phyloP scores from a whole-genome alignment of 2,888 invertebrate genomes.

The Laothoe populi region DNA sequence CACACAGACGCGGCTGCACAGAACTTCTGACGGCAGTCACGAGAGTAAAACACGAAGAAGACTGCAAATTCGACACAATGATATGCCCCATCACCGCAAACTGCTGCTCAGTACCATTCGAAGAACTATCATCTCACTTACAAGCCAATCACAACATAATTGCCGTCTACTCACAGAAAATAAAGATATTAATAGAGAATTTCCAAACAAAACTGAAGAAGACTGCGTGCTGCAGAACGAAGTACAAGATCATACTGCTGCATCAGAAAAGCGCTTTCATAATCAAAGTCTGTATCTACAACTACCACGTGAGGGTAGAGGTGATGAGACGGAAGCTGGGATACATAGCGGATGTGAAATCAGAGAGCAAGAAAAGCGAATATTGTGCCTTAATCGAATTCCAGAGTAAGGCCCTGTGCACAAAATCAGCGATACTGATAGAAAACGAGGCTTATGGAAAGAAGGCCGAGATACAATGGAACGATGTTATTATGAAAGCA shows the following conservation, averaged over 20 bases:
- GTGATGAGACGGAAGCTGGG: constrained; percentile 78
- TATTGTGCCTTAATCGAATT: constrained; percentile 78
- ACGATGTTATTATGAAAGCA: constrained; percentile 73
- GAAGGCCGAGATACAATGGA: constrained; percentile 80
- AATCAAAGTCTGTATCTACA: constrained; percentile 80
- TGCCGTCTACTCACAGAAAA: constrained; percentile 79
- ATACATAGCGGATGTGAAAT: constrained; percentile 69
- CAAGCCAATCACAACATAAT: constrained; percentile 74
- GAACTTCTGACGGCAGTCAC: constrained; percentile 69
- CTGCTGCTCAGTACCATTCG: constrained; percentile 74
- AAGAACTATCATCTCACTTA: constrained; percentile 73
- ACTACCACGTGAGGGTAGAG: constrained; percentile 77
- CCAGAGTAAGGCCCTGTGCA: constrained; percentile 75
- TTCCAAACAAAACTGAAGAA: constrained; percentile 79
- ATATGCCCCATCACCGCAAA: constrained; percentile 75
- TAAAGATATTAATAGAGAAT: constrained; percentile 79
- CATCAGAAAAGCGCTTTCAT: constrained; percentile 79
- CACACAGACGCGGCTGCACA: constrained; percentile 77
- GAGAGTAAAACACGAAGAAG: constrained; percentile 75
- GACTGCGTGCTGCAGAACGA: constrained; percentile 78
- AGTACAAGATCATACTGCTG: constrained; percentile 77
- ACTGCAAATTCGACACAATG: constrained; percentile 77
- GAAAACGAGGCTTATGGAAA: constrained; percentile 78
- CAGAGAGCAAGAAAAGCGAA: constrained; percentile 73
- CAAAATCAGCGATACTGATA: constrained; percentile 75